Conservation (phyloP, 2,113 vertebrate genomes). For the Centropus unirufus region DNA sequence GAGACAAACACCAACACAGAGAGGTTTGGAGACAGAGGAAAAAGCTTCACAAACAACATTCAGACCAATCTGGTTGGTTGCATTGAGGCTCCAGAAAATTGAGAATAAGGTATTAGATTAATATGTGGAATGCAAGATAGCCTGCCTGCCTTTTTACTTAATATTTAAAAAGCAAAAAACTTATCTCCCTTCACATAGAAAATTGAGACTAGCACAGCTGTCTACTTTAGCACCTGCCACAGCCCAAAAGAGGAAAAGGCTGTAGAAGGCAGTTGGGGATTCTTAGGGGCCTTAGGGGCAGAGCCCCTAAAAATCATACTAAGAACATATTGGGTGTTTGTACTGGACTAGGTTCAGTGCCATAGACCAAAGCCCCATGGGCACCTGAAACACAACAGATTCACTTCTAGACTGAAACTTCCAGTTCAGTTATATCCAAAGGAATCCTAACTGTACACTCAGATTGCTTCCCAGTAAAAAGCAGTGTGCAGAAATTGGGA, state of each 20-base stretch:
- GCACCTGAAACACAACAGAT: not conserved
- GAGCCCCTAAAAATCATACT: not conserved
- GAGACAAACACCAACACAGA: not conserved
- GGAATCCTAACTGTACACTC: not conserved
- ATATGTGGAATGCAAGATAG: not conserved
- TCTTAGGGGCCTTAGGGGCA: not conserved
- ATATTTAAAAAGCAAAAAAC: not conserved
- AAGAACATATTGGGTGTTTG: not conserved
- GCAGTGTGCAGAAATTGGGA: not conserved
- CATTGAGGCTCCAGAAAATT: not conserved
- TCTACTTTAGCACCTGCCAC: not conserved
- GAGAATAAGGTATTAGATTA: not conserved
- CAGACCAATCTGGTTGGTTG: not conserved
- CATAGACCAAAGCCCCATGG: not conserved
- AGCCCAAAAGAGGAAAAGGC: not conserved
- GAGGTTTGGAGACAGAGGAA: not conserved
- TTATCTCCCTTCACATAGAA: not conserved
- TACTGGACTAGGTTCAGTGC: not conserved
- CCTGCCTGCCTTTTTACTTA: not conserved
- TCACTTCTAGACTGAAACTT: not conserved
- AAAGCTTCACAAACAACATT: not conserved
- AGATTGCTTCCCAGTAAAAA: not conserved
- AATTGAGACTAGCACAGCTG: not conserved
- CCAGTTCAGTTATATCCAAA: not conserved
- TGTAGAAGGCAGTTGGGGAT: not conserved